These are phyloP conservation scores for Chaetophractus vellerosus DNA, from an alignment of 2,797 vertebrate species.

Conservation along the genomic window DNA sequence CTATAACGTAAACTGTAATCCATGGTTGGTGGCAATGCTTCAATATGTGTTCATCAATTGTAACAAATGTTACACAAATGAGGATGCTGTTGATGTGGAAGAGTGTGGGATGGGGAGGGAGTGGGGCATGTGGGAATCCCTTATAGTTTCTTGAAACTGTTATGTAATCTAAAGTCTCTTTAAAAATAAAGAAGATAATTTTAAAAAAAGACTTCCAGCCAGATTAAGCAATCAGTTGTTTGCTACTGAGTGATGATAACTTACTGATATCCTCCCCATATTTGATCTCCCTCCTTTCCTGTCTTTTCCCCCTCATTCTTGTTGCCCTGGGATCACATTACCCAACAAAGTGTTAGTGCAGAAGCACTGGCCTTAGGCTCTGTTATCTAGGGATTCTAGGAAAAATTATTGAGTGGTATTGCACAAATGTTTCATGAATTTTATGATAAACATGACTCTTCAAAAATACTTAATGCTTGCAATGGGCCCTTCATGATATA, in stretches of 20 bases:
- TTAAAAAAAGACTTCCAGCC: background rate
- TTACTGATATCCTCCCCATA: fast-evolving
- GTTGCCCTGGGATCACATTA: background rate
- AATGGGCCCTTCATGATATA: background rate
- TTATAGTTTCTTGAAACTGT: too few species aligned
- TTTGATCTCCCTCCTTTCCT: background rate
- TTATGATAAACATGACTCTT: background rate
- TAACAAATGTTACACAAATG: too few species aligned
- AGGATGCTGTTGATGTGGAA: too few species aligned
- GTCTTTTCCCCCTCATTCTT: background rate
- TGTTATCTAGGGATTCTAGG: background rate
- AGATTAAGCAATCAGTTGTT: background rate
- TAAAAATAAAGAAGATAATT: too few species aligned
- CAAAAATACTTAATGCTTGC: background rate
- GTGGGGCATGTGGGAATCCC: too few species aligned
- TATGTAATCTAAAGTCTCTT: too few species aligned
- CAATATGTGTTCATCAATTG: too few species aligned
- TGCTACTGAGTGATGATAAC: background rate
- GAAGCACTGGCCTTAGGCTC: background rate
- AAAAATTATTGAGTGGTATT: background rate
- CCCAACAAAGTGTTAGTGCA: background rate
- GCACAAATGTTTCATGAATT: background rate
- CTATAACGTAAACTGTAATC: too few species aligned
- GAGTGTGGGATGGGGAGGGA: too few species aligned
- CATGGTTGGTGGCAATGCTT: too few species aligned